These are phyloP conservation scores for Nomada goodeniana DNA, from an alignment of 2,888 invertebrate genomes.

Conservation along the genomic window DNA sequence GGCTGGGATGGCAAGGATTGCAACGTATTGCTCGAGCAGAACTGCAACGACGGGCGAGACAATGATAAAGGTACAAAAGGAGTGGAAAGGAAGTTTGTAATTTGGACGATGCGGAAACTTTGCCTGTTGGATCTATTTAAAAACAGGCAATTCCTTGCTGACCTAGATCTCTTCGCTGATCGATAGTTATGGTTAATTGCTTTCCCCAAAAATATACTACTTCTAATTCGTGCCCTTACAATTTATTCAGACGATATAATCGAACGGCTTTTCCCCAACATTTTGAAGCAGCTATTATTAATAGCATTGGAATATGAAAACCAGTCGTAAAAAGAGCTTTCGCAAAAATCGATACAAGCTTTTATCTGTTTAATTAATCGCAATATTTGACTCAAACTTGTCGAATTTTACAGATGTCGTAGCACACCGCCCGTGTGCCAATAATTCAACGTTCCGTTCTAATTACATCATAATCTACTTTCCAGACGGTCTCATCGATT, in stretches of 20 bases:
- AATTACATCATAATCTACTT: constrained; percentile 40
- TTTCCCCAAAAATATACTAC: too few species aligned
- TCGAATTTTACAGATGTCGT: background rate
- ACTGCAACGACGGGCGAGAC: constrained; percentile 97
- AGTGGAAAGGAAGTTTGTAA: background rate
- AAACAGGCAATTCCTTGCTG: background rate
- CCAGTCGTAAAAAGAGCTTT: too few species aligned
- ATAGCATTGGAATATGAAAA: background rate
- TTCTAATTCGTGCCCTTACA: too few species aligned
- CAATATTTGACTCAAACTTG: background rate
- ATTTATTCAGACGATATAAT: too few species aligned
- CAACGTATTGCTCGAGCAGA: constrained; percentile 95
- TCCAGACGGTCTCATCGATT: constrained; percentile 97
- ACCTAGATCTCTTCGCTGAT: background rate
- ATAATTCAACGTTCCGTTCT: background rate
- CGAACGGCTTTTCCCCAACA: too few species aligned
- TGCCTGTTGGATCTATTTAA: background rate
- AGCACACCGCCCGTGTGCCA: too few species aligned
- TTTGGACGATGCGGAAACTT: background rate
- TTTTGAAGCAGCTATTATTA: background rate
- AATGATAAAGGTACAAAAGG: constrained; percentile 95
- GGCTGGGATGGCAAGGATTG: constrained; percentile 99
- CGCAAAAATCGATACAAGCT: too few species aligned
- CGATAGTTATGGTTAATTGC: too few species aligned
- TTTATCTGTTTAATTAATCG: too few species aligned